Base-by-base conservation (phyloP, 2,797 vertebrate species). In the Anolis apletophallus region DNA sequence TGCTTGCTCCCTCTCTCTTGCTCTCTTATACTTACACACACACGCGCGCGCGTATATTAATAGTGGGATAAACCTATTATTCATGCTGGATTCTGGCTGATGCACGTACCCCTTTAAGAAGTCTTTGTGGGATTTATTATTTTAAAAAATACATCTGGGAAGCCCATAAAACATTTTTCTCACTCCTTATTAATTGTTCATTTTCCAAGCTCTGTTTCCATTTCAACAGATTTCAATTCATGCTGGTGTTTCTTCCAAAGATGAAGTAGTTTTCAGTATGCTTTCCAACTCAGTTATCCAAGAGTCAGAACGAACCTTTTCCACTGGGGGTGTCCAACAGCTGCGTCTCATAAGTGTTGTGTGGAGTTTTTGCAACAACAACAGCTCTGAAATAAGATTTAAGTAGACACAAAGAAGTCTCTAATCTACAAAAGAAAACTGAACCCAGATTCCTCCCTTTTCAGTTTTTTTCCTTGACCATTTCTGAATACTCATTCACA, bases 391-490 rank as follows among this genome's bases (percentile, higher is more conserved):
- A 85, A 13, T 74, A 82, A 82, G 84, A 88, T 57, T 78, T 80
- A 86, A 88, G 46, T 40, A 84, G 80, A 88, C 14, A 7, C 85
- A 92, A 91, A 91, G 32, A 32, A 91, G 77, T 84, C 26, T 19
- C 52, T 81, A 88, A 88, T 73, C 0, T 0, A 7, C 85, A 92
- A 90, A 85, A 88, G 64, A 88, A 87, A 68, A 89, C 64, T 50
- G 0, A 80, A 21, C 68, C 84, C 79, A 89, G 36, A 73, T 26
- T 84, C 83, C 87, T 80, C 23, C 81, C 17, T 0, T 0, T 69
- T 3, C 36, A 12, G n/a, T n/a, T 84, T 23, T 0, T 13, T 0
- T 13, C 0, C 8, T 89, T 8, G 84, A 46, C 3, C 46, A 3
- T 84, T 88, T 90, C 52, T 55, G 32, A 40, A 72, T 34, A 32